Percentiles rank a stretch among this genome's conserved stretches.
Evolutionary conservation across 2,888 invertebrate genomes (phyloP).

Genomic region (Caenorhabditis auriculariae): DNA sequence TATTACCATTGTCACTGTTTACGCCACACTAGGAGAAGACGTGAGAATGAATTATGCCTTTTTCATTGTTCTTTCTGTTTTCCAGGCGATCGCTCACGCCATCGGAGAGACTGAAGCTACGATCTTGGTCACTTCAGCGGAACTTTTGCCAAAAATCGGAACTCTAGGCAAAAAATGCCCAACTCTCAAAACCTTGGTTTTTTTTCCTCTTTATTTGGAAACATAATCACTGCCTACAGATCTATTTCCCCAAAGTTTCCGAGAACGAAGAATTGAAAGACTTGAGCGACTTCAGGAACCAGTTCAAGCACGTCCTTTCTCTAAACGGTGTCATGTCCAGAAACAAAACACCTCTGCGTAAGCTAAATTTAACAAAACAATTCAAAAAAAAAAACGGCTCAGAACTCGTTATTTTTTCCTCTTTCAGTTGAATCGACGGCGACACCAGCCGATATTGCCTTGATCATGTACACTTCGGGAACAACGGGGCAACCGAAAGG

Average conservation of each 20-base stretch:
- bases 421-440: constrained; percentile 38
- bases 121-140: constrained; percentile 86
- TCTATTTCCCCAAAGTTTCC: constrained; percentile 51
- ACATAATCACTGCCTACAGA: neutral
- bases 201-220: neutral
- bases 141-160: constrained; percentile 83
- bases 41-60: constrained; percentile 6
- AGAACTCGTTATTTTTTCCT: neutral
- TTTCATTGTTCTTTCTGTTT: neutral
- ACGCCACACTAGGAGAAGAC: constrained; percentile 92
- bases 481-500: constrained; percentile 76
- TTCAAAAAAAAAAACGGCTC: constrained; percentile 1
- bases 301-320: constrained; percentile 48
- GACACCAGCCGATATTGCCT: constrained; percentile 69
- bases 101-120: constrained; percentile 93
- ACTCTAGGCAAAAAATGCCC: constrained; percentile 40
- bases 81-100: constrained; percentile 83
- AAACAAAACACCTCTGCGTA: constrained; percentile 25
- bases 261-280: constrained; percentile 17
- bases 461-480: constrained; percentile 90
- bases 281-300: constrained; percentile 25
- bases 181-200: constrained; percentile 45
- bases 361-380: neutral
- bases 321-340: constrained; percentile 37
- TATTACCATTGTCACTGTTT: constrained; percentile 87